Evolutionary conservation across 2,113 vertebrate genomes (phyloP).

Genomic region (Platanista minor): DNA sequence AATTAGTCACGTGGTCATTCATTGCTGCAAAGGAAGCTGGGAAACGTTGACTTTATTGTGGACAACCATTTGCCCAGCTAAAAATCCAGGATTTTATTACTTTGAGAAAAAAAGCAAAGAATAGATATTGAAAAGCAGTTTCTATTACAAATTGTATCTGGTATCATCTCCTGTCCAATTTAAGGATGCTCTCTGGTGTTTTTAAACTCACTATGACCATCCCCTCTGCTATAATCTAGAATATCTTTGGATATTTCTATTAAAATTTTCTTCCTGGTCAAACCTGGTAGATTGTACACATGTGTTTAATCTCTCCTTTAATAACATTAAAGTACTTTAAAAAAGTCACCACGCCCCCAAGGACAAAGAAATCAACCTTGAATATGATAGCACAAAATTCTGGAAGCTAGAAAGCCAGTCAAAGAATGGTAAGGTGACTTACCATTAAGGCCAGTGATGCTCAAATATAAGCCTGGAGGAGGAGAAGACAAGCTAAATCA

Average conservation of each 20-base stretch:
- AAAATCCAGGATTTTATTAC: background rate
- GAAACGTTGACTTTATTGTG: background rate
- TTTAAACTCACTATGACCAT: background rate
- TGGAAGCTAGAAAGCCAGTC: background rate
- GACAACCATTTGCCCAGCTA: background rate
- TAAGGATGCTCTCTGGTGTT: background rate
- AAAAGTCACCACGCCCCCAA: background rate
- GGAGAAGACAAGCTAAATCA: background rate
- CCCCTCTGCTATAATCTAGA: background rate
- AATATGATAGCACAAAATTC: background rate
- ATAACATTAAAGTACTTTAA: background rate
- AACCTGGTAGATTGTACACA: background rate
- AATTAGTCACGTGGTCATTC: background rate
- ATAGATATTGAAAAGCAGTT: background rate
- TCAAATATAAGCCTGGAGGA: background rate
- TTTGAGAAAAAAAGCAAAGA: background rate
- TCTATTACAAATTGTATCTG: background rate
- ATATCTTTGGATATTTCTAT: background rate
- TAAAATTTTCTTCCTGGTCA: background rate
- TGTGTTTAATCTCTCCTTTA: background rate
- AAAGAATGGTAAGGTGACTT: background rate
- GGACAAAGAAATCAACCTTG: background rate
- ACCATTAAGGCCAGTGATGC: no score
- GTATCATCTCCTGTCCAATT: background rate
- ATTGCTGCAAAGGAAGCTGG: background rate